Evolutionary conservation across 2,113 vertebrate species (phyloP), one percentile per base, ranked within the genome.

Genomic region (Nycticebus coucang): DNA sequence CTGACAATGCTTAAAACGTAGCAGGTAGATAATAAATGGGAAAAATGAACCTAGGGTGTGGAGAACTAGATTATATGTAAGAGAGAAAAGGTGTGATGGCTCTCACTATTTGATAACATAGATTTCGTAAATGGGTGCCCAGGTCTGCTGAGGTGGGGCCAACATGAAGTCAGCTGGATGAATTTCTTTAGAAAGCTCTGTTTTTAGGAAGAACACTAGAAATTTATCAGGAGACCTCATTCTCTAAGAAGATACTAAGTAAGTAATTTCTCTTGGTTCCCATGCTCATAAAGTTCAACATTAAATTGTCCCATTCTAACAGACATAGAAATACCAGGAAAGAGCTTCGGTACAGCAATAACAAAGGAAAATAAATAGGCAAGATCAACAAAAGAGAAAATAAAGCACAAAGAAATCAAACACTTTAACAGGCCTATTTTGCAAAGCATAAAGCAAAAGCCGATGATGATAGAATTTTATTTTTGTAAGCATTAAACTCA

Each of bases 401-500:
- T 84, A 77, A 92, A 95, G 50, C 80, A 94, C 30, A 53, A 83
- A 33, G 77, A 85, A 94, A 92, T 96, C 60, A 95, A 96, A 97
- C 89, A 89, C 8, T 97, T 95, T 93, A 94, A 96, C 62, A 85
- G 89, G 50, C 21, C 74, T 77, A 96, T 93, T 95, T 92, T 93
- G 41, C 83, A 97, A 97, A 97, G 79, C 69, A 93, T 88, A 95
- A 94, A 91, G 69, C 86, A 95, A 94, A 71, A 69, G 57, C 30
- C 68, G 79, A 87, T 12, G 59, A 91, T 94, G 0, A 96, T 85
- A 84, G 83, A 92, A 78, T 88, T 18, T 93, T 93, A 85, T 94
- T 97, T 98, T 97, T 92, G 81, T 64, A 94, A 96, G 28, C 77
- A 97, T 93, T 83, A 93, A 91, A 59, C 62, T 94, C 68, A 45